phyloP scores from a whole-genome alignment of 2,888 invertebrate genomes.

The Holacanthella duospinosa region DNA sequence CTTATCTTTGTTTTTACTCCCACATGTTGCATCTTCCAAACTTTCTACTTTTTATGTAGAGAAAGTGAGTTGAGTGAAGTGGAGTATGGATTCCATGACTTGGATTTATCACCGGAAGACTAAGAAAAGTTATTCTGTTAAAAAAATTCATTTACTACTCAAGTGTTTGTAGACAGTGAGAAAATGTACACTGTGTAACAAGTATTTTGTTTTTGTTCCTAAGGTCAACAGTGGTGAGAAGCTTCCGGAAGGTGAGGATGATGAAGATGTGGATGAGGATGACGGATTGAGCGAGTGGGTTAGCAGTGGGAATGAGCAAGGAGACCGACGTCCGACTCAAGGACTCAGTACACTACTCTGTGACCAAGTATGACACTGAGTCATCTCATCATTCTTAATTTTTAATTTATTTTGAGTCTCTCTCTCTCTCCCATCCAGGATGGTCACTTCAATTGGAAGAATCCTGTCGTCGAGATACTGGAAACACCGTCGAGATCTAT shows the following conservation, averaged over 20 bases:
- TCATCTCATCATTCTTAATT: not conserved
- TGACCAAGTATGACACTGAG: not conserved
- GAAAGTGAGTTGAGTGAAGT: no score
- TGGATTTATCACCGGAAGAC: not conserved
- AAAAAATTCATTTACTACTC: not conserved
- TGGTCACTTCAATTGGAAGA: constrained; percentile 21
- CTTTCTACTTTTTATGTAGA: not conserved
- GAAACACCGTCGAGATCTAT: constrained; percentile 42
- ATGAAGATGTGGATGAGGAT: not conserved
- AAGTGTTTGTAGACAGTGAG: not conserved
- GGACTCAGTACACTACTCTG: not conserved
- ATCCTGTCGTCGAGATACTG: constrained; percentile 14
- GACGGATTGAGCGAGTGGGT: not conserved
- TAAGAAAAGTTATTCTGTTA: no score
- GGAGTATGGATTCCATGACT: no score
- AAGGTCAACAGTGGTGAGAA: not conserved
- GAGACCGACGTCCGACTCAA: not conserved
- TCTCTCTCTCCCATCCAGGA: no score
- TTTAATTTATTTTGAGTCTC: no score
- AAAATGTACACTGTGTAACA: no score
- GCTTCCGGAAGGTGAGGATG: not conserved
- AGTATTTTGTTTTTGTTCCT: no score
- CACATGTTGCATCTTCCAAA: not conserved
- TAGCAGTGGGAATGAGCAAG: not conserved
- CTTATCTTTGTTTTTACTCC: no score